Conservation (phyloP, 2,888 invertebrate species). For the Panorpa germanica region DNA sequence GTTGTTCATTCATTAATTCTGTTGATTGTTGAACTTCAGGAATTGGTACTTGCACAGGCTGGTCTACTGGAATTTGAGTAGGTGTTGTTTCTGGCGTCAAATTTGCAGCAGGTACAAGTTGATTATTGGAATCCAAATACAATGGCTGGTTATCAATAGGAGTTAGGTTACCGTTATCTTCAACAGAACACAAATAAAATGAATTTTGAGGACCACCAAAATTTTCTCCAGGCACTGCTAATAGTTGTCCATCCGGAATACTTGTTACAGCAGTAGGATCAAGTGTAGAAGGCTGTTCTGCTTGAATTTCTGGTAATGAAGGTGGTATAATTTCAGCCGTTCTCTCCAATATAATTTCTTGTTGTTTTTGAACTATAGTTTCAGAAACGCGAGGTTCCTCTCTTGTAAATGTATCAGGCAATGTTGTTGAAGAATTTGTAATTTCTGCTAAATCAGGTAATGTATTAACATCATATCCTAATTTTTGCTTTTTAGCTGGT, state of each 20-base stretch:
- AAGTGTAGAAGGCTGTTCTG: too few species aligned
- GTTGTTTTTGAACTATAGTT: slow-evolving; percentile 9
- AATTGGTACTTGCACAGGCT: slow-evolving; percentile 1
- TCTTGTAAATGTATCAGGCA: slow-evolving; percentile 10
- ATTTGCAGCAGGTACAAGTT: slow-evolving; percentile 16
- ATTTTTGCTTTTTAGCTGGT: too few species aligned
- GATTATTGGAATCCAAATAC: slow-evolving; percentile 19
- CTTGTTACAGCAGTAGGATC: slow-evolving; percentile 13
- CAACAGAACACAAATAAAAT: slow-evolving; percentile 52
- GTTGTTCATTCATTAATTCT: too few species aligned
- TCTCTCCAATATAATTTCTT: slow-evolving; percentile 11
- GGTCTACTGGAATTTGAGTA: slow-evolving; percentile 13
- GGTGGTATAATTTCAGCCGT: slow-evolving; percentile 14
- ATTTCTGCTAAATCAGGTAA: slow-evolving; percentile 7
- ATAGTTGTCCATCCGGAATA: slow-evolving; percentile 43
- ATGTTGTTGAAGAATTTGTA: slow-evolving; percentile 7
- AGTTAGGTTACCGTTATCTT: slow-evolving; percentile 47
- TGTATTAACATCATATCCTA: slow-evolving; percentile 8
- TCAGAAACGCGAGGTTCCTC: slow-evolving; percentile 11
- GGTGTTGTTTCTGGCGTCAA: slow-evolving; percentile 13
- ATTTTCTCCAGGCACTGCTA: slow-evolving; percentile 54
- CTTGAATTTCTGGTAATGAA: slow-evolving; percentile 18
- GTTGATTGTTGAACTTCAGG: slow-evolving; percentile 11
- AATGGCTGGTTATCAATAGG: slow-evolving; percentile 43
- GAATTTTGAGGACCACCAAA: slow-evolving; percentile 52